phyloP scores from a whole-genome alignment of 2,888 invertebrate genomes.

The Drosophila tanythrix region DNA sequence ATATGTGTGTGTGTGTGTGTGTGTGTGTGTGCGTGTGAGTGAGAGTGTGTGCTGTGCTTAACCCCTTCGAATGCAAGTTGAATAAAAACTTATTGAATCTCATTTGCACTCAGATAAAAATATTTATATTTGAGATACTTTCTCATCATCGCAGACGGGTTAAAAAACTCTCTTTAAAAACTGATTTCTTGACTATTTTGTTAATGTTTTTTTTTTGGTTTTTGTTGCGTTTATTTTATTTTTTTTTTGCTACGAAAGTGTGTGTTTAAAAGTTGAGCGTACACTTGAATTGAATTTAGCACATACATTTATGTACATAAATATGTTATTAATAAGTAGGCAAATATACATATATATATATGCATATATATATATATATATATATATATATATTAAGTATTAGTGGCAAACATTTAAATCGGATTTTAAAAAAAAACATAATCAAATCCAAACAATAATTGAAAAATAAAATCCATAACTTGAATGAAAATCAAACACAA shows the following conservation, averaged over 20 bases:
- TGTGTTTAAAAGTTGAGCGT: slow-evolving; percentile 52
- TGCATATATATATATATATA: not conserved
- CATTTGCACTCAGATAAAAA: slow-evolving; percentile 42
- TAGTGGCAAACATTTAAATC: slow-evolving; percentile 77
- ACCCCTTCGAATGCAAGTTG: slow-evolving; percentile 43
- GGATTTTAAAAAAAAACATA: slow-evolving; percentile 40
- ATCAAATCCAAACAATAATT: slow-evolving; percentile 1
- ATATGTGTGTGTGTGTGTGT: slow-evolving; percentile 7
- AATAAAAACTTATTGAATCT: slow-evolving; percentile 35
- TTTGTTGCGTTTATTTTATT: slow-evolving; percentile 7
- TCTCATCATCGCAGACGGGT: slow-evolving; percentile 5
- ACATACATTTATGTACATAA: slow-evolving; percentile 74
- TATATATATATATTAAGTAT: slow-evolving; percentile 48
- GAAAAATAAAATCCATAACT: slow-evolving; percentile 6
- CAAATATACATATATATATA: slow-evolving; percentile 30
- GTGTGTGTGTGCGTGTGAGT: slow-evolving; percentile 14
- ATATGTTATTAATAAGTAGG: slow-evolving; percentile 55
- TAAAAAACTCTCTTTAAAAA: slow-evolving; percentile 16
- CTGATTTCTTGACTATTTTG: slow-evolving; percentile 21
- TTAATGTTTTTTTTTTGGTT: slow-evolving; percentile 10
- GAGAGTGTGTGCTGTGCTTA: slow-evolving; percentile 52
- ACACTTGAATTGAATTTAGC: slow-evolving; percentile 61
- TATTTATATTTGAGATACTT: slow-evolving; percentile 16
- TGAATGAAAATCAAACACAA: slow-evolving; percentile 16
- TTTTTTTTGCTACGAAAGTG: slow-evolving; percentile 17